phyloP scores from a whole-genome alignment of 2,888 invertebrate genomes.

The Plagiodera versicolora region DNA sequence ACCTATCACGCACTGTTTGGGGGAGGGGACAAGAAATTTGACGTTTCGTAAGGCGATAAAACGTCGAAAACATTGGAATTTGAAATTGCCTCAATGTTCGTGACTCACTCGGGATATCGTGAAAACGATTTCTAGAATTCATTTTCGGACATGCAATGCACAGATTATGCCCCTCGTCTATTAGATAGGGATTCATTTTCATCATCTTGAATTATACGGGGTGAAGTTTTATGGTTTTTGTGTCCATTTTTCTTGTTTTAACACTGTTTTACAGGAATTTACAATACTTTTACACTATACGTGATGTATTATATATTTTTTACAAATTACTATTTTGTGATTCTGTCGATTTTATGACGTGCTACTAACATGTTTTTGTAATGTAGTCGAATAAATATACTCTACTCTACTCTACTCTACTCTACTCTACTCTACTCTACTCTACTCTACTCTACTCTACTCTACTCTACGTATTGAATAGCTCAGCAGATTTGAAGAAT shows the following conservation, averaged over 20 bases:
- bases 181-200: conserved; percentile 13
- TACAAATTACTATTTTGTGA: too few species aligned
- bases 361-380: too few species aligned
- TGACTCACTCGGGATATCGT: conserved; percentile 39
- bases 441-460: too few species aligned
- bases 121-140: conserved; percentile 35
- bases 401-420: conserved; percentile 8
- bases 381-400: conserved; percentile 13
- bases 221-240: too few species aligned
- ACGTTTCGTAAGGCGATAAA: conserved; percentile 8
- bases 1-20: conserved; percentile 12
- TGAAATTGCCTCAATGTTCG: conserved; percentile 29
- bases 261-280: too few species aligned
- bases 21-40: neutral
- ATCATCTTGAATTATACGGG: neutral
- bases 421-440: neutral
- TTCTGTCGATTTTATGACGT: too few species aligned
- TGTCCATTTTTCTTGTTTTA: too few species aligned
- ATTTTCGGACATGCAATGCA: conserved; percentile 31
- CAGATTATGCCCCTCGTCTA: conserved; percentile 17
- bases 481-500: too few species aligned
- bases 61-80: conserved; percentile 22
- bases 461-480: too few species aligned
- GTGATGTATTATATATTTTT: too few species aligned
- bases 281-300: too few species aligned